Conservation (phyloP, 1,140 invertebrate species). For the Elysia chlorotica region DNA sequence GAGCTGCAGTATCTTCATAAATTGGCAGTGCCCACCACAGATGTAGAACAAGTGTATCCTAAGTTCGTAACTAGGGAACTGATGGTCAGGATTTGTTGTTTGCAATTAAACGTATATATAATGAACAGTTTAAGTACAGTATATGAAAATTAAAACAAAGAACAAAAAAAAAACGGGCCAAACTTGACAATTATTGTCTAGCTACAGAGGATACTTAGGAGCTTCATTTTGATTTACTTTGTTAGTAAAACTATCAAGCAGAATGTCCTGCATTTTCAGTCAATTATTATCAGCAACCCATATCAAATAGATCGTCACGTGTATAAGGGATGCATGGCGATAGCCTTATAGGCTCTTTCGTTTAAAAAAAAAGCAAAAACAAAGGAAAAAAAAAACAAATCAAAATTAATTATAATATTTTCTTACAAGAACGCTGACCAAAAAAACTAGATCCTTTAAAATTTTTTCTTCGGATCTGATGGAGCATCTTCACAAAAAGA, state of each 20-base stretch:
- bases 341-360: not conserved
- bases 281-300: not conserved
- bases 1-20: too few relatives aligned
- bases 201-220: not conserved
- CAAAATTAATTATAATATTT: not conserved
- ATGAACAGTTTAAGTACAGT: too few relatives aligned
- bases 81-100: too few relatives aligned
- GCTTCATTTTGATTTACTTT: too few relatives aligned
- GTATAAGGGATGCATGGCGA: not conserved
- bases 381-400: not conserved
- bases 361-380: not conserved
- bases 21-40: too few relatives aligned
- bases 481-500: too few relatives aligned
- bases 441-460: not conserved
- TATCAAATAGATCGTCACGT: not conserved
- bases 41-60: too few relatives aligned
- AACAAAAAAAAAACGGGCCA: not conserved
- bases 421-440: not conserved
- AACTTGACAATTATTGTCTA: not conserved
- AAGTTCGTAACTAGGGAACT: too few relatives aligned
- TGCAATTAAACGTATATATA: too few relatives aligned
- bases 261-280: not conserved
- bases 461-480: not conserved
- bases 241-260: too few relatives aligned
- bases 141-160: not conserved